A percentile compares a stretch with the other conserved stretches of the same genome.
These are phyloP conservation scores for Luscinia megarhynchos DNA, from an alignment of 2,797 vertebrate genomes.

Conservation along the genomic window DNA sequence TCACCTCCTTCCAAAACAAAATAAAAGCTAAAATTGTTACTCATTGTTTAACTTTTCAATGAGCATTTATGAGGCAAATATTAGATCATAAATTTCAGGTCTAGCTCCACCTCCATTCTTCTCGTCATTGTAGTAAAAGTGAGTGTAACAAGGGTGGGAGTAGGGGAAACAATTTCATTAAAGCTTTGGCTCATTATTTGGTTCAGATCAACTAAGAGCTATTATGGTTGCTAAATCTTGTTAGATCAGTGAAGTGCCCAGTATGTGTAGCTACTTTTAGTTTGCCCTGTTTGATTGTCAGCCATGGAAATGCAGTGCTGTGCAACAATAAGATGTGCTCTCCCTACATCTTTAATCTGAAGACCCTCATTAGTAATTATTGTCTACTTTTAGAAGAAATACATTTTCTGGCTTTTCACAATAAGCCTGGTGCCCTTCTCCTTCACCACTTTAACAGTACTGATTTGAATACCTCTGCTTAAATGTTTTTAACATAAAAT, in stretches of 20 bases:
- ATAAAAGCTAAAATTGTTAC: background rate
- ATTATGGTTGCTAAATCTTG: background rate
- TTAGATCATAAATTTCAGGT: background rate
- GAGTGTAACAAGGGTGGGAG: background rate
- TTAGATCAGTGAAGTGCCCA: background rate
- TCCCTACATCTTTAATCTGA: background rate
- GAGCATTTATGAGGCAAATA: background rate
- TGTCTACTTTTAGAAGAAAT: background rate
- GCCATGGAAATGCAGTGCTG: background rate
- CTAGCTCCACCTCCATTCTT: background rate
- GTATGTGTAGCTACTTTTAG: background rate
- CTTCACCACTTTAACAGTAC: background rate
- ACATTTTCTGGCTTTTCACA: background rate
- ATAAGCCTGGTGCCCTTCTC: background rate
- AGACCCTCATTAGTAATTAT: background rate
- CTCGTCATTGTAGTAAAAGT: background rate
- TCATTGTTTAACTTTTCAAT: background rate
- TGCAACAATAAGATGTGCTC: background rate
- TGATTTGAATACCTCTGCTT: background rate
- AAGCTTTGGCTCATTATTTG: background rate
- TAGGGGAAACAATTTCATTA: background rate
- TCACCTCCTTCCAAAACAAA: background rate
- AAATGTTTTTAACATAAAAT: background rate
- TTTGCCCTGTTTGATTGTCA: background rate
- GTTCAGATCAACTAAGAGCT: background rate